Percentiles rank a stretch among this genome's conserved stretches.
phyloP scores from a whole-genome alignment of 2,888 invertebrate genomes.

The Agrochola circellaris region DNA sequence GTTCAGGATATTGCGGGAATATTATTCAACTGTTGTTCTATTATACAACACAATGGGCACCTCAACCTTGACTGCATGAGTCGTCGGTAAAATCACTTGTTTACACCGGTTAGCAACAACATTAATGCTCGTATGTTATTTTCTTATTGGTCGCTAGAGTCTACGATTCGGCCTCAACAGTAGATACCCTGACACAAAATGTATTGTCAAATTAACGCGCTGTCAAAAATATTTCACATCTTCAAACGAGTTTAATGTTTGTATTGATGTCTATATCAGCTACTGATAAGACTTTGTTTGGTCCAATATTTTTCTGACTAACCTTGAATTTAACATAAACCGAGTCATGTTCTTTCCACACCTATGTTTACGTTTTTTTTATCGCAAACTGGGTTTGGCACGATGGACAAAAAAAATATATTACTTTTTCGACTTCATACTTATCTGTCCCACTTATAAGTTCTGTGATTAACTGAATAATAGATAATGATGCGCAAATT shows the following conservation, averaged over 20 bases:
- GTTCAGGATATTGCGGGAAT: slow-evolving; percentile 40
- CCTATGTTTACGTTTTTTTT: slow-evolving; percentile 82
- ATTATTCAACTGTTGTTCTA: slow-evolving; percentile 56
- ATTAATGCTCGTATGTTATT: slow-evolving; percentile 59
- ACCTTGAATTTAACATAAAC: slow-evolving; percentile 80
- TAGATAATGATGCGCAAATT: slow-evolving; percentile 24
- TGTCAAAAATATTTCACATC: slow-evolving; percentile 64
- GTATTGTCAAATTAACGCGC: slow-evolving; percentile 60
- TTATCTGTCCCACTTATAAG: slow-evolving; percentile 13
- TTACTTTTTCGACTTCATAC: slow-evolving; percentile 19
- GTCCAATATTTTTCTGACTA: slow-evolving; percentile 70
- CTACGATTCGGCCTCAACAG: slow-evolving; percentile 57
- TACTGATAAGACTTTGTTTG: slow-evolving; percentile 74
- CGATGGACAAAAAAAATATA: slow-evolving; percentile 48
- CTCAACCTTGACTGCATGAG: slow-evolving; percentile 75
- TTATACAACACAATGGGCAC: slow-evolving; percentile 69
- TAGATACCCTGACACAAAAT: slow-evolving; percentile 63
- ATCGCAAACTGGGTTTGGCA: slow-evolving; percentile 70
- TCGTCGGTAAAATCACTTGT: slow-evolving; percentile 70
- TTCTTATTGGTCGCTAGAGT: slow-evolving; percentile 53
- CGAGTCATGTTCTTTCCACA: slow-evolving; percentile 73
- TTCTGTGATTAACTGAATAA: slow-evolving; percentile 10
- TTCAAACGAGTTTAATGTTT: slow-evolving; percentile 65
- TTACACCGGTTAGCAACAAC: slow-evolving; percentile 69
- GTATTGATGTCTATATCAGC: slow-evolving; percentile 65